These are phyloP conservation scores for Gadopsis marmoratus DNA, from an alignment of 2,797 vertebrate genomes.

Conservation along the genomic window DNA sequence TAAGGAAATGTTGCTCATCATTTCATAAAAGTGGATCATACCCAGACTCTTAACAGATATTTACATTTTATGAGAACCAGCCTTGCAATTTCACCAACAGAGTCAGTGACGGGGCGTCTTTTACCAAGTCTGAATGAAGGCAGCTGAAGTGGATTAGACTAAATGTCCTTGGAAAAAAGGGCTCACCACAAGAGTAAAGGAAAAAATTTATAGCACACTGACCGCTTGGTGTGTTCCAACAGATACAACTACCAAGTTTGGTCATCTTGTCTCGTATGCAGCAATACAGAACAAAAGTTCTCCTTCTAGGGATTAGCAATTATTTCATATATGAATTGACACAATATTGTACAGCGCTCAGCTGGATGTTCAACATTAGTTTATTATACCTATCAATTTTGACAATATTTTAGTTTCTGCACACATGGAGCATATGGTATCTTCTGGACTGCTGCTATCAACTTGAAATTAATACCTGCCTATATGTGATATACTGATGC, in stretches of 20 bases:
- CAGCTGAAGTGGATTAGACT: slow-evolving; percentile 87
- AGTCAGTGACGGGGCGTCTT: slow-evolving; percentile 77
- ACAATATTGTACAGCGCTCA: not conserved
- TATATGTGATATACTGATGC: not conserved
- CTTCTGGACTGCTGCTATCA: not conserved
- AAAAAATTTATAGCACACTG: slow-evolving; percentile 82
- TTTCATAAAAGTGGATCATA: slow-evolving; percentile 82
- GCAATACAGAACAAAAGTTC: slow-evolving; percentile 15
- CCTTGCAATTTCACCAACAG: slow-evolving; percentile 74
- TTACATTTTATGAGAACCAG: slow-evolving; percentile 87
- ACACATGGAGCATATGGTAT: not conserved
- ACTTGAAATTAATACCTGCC: not conserved
- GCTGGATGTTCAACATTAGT: slow-evolving; percentile 16
- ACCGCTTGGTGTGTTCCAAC: slow-evolving; percentile 79
- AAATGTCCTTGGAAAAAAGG: slow-evolving; percentile 86
- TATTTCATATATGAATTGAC: slow-evolving; percentile 3
- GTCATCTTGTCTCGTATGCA: slow-evolving; percentile 59
- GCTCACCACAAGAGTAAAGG: slow-evolving; percentile 82
- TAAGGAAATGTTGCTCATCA: slow-evolving; percentile 87
- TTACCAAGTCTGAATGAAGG: slow-evolving; percentile 83
- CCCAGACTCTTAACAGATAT: slow-evolving; percentile 86
- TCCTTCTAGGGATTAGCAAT: slow-evolving; percentile 2
- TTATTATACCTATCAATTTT: not conserved
- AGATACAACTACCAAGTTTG: slow-evolving; percentile 68
- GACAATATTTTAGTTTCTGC: not conserved